Evolutionary conservation across 2,888 invertebrate species (phyloP), one percentile per base, ranked within the genome.

Genomic region (Eupithecia abbreviata): DNA sequence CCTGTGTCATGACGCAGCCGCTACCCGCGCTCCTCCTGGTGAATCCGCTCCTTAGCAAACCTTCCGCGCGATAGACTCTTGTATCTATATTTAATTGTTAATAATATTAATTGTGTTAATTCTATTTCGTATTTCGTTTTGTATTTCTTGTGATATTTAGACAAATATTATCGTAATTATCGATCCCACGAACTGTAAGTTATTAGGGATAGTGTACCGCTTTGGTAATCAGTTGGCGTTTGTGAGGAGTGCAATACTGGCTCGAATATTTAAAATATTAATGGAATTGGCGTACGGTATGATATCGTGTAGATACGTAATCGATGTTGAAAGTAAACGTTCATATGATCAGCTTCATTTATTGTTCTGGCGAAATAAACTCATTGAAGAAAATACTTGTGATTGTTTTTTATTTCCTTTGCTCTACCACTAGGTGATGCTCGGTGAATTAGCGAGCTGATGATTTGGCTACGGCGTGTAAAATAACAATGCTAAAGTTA

Each of bases 271-370:
- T 90, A 92, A 91, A 92, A 92, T 92, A 91, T 92, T 91, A 91
- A 92, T 92, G 90, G 90, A 90, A 87, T 89, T 83, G 89, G 87
- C 85, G 90, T 91, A 89, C 91, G 91, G 90, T 89, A 89, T 91
- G 88, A 85, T 92, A 91, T 91, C 92, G 93, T 92, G 94, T 94
- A 94, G 91, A 92, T 90, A 92, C 90, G 91, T 94, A 95, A 94
- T 95, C 90, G 94, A 94, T 95, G 95, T 95, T 95, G 95, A 95
- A 94, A 95, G 93, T 95, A 94, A 94, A 92, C 93, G 95, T 95
- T 94, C 92, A 92, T 86, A 92, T 93, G 94, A 94, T 93, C 93
- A 91, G 95, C 94, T 94, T 94, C 94, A 94, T 93, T 93, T 93
- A 93, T 93, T 94, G 94, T 95, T 94, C 94, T 93, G 93, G 89